A percentile compares a stretch with the other conserved stretches of the same genome.
phyloP scores from a whole-genome alignment of 2,888 invertebrate species.

The Caenorhabditis japonica region DNA sequence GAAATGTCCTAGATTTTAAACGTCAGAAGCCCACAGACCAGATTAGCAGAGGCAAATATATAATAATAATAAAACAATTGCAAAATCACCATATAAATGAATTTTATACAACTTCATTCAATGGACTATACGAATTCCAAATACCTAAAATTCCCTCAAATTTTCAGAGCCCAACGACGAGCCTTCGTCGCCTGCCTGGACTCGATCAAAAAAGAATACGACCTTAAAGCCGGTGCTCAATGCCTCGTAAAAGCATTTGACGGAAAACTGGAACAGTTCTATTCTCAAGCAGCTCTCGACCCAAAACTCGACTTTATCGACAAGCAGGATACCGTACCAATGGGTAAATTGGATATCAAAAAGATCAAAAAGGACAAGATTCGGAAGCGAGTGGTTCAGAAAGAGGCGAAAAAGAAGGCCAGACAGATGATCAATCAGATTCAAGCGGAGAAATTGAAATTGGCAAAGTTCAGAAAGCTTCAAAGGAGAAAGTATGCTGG shows the following conservation, averaged over 20 bases:
- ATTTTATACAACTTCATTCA: no score
- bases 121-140: no score
- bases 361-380: slow-evolving; percentile 24
- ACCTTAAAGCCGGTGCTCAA: slow-evolving; percentile 65
- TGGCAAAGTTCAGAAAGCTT: slow-evolving; percentile 24
- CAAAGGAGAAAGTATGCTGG: slow-evolving; percentile 12
- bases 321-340: slow-evolving; percentile 23
- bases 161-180: slow-evolving; percentile 61
- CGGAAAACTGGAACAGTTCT: slow-evolving; percentile 44
- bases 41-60: no score
- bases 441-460: slow-evolving; percentile 23
- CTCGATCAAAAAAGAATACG: slow-evolving; percentile 63
- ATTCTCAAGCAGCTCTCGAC: slow-evolving; percentile 15
- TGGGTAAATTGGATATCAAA: slow-evolving; percentile 36
- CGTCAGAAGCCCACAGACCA: no score
- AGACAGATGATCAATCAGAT: slow-evolving; percentile 25
- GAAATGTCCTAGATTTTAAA: no score
- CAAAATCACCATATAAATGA: no score
- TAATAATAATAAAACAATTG: no score
- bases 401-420: slow-evolving; percentile 16
- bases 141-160: no score
- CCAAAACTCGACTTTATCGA: slow-evolving; percentile 48
- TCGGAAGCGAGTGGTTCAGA: slow-evolving; percentile 17
- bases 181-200: slow-evolving; percentile 71
- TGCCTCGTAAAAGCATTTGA: slow-evolving; percentile 71